Conservation (phyloP, 2,888 invertebrate genomes). For the Meghimatium bilineatum region DNA sequence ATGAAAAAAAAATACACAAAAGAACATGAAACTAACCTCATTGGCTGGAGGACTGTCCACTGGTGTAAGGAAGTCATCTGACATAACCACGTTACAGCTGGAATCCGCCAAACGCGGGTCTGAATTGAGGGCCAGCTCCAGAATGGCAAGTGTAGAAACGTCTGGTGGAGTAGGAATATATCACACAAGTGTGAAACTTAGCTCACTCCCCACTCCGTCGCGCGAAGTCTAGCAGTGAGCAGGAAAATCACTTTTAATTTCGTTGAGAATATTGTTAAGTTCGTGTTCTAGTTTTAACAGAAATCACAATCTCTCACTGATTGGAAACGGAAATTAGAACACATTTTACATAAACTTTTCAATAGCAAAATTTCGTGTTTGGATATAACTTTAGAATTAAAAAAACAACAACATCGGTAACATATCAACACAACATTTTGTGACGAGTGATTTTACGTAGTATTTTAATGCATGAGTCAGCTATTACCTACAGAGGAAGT, state of each 20-base stretch:
- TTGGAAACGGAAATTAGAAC: not conserved
- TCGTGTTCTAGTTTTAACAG: not conserved
- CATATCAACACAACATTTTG: too few species aligned
- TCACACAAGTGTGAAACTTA: not conserved
- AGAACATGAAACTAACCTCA: conserved; percentile 25
- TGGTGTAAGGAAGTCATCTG: conserved; percentile 45
- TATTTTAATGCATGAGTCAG: too few species aligned
- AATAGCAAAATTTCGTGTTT: too few species aligned
- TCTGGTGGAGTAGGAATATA: not conserved
- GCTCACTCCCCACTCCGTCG: not conserved
- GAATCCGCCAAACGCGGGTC: conserved; percentile 37
- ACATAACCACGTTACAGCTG: conserved; percentile 41
- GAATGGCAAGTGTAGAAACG: not conserved
- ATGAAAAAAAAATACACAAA: not conserved
- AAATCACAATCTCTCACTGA: not conserved
- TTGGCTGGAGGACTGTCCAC: conserved; percentile 44
- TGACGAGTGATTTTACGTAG: too few species aligned
- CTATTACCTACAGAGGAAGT: too few species aligned
- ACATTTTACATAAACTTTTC: too few species aligned
- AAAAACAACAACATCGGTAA: too few species aligned
- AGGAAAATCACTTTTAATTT: not conserved
- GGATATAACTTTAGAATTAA: too few species aligned
- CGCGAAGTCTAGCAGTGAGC: not conserved
- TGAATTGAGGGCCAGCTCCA: conserved; percentile 38
- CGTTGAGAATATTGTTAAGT: not conserved